These are phyloP conservation scores for Dufourea novaeangliae DNA, from an alignment of 1,140 invertebrate genomes.

Conservation along the genomic window DNA sequence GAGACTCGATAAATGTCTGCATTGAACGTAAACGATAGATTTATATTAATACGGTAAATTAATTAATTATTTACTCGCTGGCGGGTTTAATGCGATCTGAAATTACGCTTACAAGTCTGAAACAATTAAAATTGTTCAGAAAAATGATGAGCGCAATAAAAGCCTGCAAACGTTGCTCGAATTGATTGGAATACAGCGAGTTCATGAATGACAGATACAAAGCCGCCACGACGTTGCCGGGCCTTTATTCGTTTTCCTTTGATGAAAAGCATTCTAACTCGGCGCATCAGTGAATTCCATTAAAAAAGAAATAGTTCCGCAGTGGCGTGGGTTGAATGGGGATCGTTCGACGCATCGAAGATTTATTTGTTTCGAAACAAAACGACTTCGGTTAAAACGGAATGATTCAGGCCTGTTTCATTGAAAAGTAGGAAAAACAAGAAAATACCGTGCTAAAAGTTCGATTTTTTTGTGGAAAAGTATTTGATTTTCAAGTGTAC, in stretches of 20 bases:
- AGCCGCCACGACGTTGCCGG: neutral
- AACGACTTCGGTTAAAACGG: neutral
- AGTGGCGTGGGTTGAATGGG: neutral
- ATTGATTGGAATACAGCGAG: conserved; percentile 29
- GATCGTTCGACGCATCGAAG: neutral
- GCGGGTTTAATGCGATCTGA: neutral
- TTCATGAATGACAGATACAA: conserved; percentile 33
- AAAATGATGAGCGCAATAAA: conserved; percentile 7
- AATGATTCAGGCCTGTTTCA: neutral
- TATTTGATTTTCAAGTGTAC: too few species aligned
- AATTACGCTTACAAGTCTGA: too few species aligned
- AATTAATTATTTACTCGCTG: neutral
- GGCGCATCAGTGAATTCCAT: conserved; percentile 31
- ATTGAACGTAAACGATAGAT: too few species aligned
- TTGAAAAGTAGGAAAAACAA: neutral
- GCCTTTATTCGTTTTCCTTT: conserved; percentile 30
- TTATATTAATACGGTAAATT: neutral
- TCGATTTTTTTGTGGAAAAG: too few species aligned
- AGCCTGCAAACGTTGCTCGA: conserved; percentile 14
- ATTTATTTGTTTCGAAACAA: neutral
- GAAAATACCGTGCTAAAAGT: neutral
- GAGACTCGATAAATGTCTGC: neutral
- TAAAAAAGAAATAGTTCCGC: conserved; percentile 12
- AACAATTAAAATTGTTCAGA: neutral
- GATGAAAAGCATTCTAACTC: conserved; percentile 41